phyloP scores from a whole-genome alignment of 2,888 invertebrate genomes.

The Habrosyne pyritoides region DNA sequence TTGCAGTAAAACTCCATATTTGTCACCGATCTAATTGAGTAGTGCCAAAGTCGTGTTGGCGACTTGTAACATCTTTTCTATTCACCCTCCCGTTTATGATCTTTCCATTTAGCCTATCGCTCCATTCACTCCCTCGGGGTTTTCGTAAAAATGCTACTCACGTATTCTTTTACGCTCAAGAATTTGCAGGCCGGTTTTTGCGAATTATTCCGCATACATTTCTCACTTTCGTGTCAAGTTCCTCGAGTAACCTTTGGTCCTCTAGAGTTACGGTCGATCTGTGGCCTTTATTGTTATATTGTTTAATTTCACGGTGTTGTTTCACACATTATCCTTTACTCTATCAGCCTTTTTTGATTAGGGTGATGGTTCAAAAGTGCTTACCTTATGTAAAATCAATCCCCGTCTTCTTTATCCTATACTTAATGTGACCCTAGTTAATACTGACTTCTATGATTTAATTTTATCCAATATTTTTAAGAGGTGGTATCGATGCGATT shows the following conservation, averaged over 20 bases:
- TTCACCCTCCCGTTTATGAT: slow-evolving; percentile 3
- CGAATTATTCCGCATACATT: slow-evolving; percentile 2
- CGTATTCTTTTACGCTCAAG: slow-evolving; percentile 8
- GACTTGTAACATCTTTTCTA: slow-evolving; percentile 1
- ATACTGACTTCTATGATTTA: too few relatives aligned
- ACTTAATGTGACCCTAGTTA: background rate
- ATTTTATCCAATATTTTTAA: too few relatives aligned
- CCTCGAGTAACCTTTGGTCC: slow-evolving; percentile 1
- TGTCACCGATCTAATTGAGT: background rate
- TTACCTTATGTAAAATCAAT: background rate
- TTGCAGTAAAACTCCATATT: background rate
- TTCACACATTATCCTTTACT: background rate
- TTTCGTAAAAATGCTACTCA: slow-evolving; percentile 2
- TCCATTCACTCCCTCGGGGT: slow-evolving; percentile 4
- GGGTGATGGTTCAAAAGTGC: background rate
- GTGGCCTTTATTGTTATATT: background rate
- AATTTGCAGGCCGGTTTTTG: slow-evolving; percentile 10
- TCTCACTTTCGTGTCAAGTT: slow-evolving; percentile 2
- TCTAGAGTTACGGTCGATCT: background rate
- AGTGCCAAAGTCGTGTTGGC: background rate
- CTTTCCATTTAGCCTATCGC: background rate
- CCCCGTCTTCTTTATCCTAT: background rate
- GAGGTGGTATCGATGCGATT: too few relatives aligned
- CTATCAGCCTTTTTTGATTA: background rate
- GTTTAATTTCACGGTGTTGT: background rate